These are phyloP conservation scores for Salvelinus alpinus DNA, from an alignment of 2,113 vertebrate genomes.

Conservation along the genomic window DNA sequence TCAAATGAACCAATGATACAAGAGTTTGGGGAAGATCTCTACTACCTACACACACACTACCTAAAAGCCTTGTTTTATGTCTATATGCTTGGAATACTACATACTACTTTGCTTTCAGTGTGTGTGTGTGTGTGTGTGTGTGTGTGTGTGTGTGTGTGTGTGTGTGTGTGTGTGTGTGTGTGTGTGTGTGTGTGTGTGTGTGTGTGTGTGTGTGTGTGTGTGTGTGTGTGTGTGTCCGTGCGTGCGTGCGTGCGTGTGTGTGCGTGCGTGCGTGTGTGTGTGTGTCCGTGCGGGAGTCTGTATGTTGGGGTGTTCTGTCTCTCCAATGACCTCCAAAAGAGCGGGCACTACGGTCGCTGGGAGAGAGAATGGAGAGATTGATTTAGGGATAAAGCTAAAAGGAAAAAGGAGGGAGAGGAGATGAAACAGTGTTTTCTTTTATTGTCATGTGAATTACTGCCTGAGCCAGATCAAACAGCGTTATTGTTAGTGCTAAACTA, in stretches of 20 bases:
- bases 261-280: too few species aligned
- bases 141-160: too few species aligned
- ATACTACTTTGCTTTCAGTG: too few species aligned
- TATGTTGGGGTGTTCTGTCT: not conserved
- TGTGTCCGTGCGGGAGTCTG: too few species aligned
- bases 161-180: too few species aligned
- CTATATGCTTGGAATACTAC: too few species aligned
- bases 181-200: too few species aligned
- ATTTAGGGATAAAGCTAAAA: slow-evolving; percentile 44
- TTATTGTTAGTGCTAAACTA: slow-evolving; percentile 52
- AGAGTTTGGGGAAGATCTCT: slow-evolving; percentile 10
- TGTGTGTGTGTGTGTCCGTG: too few species aligned
- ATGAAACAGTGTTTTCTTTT: slow-evolving; percentile 51
- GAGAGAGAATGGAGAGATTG: slow-evolving; percentile 32
- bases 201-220: too few species aligned
- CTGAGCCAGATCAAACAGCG: slow-evolving; percentile 56
- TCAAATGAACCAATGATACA: slow-evolving; percentile 63
- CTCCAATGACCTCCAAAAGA: slow-evolving; percentile 22
- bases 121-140: too few species aligned
- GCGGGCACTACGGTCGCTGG: not conserved
- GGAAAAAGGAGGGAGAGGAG: slow-evolving; percentile 24
- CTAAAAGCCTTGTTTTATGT: too few species aligned
- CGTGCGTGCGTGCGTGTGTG: too few species aligned
- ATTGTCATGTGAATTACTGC: slow-evolving; percentile 54
- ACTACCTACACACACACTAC: not conserved